Conservation (phyloP, 1,140 invertebrate species). For the Mylabris phalerata region DNA sequence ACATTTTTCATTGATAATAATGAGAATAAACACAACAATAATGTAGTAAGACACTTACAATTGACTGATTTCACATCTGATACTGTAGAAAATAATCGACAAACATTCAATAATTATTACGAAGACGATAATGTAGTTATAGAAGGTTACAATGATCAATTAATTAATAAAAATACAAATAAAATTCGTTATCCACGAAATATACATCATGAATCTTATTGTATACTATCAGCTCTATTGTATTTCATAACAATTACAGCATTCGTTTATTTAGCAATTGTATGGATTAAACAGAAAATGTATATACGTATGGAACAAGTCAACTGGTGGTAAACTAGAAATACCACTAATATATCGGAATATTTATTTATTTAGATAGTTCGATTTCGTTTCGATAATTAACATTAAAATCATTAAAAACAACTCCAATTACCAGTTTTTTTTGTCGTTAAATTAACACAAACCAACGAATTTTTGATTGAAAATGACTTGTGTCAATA, state of each 20-base stretch:
- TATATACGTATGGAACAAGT: constrained; percentile 38
- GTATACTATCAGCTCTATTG: constrained; percentile 38
- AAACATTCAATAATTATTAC: constrained; percentile 20
- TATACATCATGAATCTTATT: constrained; percentile 32
- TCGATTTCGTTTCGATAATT: not conserved
- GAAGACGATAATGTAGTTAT: constrained; percentile 29
- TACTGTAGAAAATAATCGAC: constrained; percentile 14
- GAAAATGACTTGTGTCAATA: too few relatives aligned
- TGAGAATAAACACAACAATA: constrained; percentile 4
- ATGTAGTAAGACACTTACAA: constrained; percentile 14
- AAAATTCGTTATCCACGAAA: constrained; percentile 16
- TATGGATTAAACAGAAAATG: constrained; percentile 41
- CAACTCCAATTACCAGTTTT: too few relatives aligned
- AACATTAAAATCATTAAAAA: constrained; percentile 4
- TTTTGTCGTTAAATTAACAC: too few relatives aligned
- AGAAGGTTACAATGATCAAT: constrained; percentile 24
- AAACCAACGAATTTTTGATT: too few relatives aligned
- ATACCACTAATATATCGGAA: not conserved
- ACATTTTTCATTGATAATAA: constrained; percentile 37
- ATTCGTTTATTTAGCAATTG: constrained; percentile 37
- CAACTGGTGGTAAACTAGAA: constrained; percentile 37
- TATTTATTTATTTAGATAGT: constrained; percentile 3
- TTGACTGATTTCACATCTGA: constrained; percentile 18
- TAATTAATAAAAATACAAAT: constrained; percentile 1
- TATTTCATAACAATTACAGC: constrained; percentile 41